Conservation (phyloP, 2,797 vertebrate genomes). For the Fundulus diaphanus region DNA sequence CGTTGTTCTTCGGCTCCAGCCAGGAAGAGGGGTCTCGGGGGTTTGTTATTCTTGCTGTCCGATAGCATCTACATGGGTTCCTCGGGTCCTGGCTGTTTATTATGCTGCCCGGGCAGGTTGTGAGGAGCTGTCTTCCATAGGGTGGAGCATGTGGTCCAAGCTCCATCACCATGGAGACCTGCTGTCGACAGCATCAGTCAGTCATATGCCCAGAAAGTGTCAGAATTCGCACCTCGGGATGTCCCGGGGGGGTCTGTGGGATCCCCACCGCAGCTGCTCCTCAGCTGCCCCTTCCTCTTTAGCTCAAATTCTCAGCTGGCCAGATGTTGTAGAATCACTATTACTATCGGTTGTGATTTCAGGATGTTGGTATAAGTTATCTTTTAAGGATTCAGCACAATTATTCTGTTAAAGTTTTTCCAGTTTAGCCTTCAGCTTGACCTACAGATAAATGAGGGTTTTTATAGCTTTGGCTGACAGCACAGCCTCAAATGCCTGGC, state of each 20-base stretch:
- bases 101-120: constrained; percentile 74
- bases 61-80: constrained; percentile 86
- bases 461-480: too few species aligned
- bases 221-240: constrained; percentile 81
- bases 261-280: constrained; percentile 58
- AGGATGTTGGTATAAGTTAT: background rate
- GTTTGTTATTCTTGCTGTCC: constrained; percentile 90
- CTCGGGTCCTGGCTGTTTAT: constrained; percentile 80
- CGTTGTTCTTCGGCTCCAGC: constrained; percentile 88
- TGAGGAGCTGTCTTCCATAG: constrained; percentile 61
- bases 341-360: background rate
- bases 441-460: too few species aligned
- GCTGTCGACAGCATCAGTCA: constrained; percentile 86
- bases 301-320: constrained; percentile 33
- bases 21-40: constrained; percentile 89
- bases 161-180: constrained; percentile 68
- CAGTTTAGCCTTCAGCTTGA: too few species aligned
- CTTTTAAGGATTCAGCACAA: background rate
- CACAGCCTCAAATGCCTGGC: background rate
- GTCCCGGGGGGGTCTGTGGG: constrained; percentile 78
- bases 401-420: too few species aligned
- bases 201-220: constrained; percentile 84
- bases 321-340: constrained; percentile 51
- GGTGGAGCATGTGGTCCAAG: constrained; percentile 34
- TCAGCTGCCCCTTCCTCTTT: constrained; percentile 24